Evolutionary conservation across 1,140 invertebrate genomes (phyloP), one percentile per base, ranked within the genome.

Genomic region (Pinna nobilis): DNA sequence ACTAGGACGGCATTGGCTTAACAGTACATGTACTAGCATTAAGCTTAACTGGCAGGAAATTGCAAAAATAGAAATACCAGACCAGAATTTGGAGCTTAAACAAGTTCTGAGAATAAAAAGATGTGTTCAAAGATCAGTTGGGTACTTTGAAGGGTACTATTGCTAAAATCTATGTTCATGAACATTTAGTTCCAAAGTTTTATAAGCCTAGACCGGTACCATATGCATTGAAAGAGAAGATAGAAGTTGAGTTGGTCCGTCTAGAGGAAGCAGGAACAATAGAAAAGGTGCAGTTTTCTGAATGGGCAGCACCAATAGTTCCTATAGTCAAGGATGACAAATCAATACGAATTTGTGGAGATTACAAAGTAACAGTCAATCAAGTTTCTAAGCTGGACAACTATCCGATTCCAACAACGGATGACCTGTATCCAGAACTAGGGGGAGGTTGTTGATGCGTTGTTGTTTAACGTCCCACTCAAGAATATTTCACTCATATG

Each of bases 221-320:
- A 1, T 78, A 77, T 47, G 74, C 83, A 4, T 2, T 79, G 4
- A 15, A 66, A 18, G 68, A 59, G 3, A 75, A 72, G 25, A 76
- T 90, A 2, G 82, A 86, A n/a, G 53, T 50, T 25, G 82, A 88
- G 60, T 30, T 81, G 11, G 63, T 60, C 15, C 51, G 77, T 23
- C 64, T 86, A 35, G 28, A 67, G 41, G 32, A 30, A 35, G n/a
- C 64, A 39, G 82, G 77, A 6, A 77, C 82, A 1, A 72, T 84
- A 7, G 68, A 78, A 60, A 57, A 72, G 20, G 80, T 83, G 20
- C 11, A 65, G 44, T 73, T 71, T 63, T 69, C 68, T 11, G 75
- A 83, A 13, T 90, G 88, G 87, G 87, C 82, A 11, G 81, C 87
- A 37, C 88, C 88, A 0, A 80, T 87, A 30, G 88, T 90, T 6